Evolutionary conservation across 2,797 vertebrate species (phyloP), one percentile per base, ranked within the genome.

Genomic region (Rachycentron canadum): DNA sequence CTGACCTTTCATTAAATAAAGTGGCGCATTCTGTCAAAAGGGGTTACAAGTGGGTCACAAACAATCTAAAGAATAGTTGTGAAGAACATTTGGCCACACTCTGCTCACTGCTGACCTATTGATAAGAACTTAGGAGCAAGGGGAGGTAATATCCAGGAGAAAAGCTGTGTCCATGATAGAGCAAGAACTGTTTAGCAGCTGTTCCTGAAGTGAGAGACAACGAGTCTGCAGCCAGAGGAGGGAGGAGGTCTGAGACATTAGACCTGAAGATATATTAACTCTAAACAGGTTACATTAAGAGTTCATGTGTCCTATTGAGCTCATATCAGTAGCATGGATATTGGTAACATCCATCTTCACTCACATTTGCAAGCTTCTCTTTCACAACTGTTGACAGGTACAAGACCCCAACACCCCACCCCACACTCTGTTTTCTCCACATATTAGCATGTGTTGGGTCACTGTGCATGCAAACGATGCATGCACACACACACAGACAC

Each of bases 1-100:
- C 67, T 79, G 74, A 81, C 73, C 76, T 78, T 71, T 80, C 32
- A 38, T 55, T 56, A 13, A 78, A 69, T 45, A 34, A 52, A 56
- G 69, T 0, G 7, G 8, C 70, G 57, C 58, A 43, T 41, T 60
- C 61, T 57, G 53, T 76, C 47, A 73, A 61, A 68, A 6, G n/a
- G 59, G 28, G 69, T 34, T 25, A 19, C 23, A 30, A 61, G 63
- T 12, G 21, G 53, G 23, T 36, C 17, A 52, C 21, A 63, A 50
- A 71, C 30, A 32, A 60, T 25, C 16, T 4, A 28, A 34, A 69
- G 45, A 56, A 34, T 3, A 47, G 23, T 4, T 38, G 5, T 8
- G 7, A 7, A 10, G 59, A 6, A 14, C 41, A 13, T 52, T 2
- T 25, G 38, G n/a, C 34, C 14, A 50, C 38, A 56, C 47, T 73